A percentile compares a stretch with the other conserved stretches of the same genome.
phyloP scores from a whole-genome alignment of 2,113 vertebrate species.

The Ranitomeya variabilis region DNA sequence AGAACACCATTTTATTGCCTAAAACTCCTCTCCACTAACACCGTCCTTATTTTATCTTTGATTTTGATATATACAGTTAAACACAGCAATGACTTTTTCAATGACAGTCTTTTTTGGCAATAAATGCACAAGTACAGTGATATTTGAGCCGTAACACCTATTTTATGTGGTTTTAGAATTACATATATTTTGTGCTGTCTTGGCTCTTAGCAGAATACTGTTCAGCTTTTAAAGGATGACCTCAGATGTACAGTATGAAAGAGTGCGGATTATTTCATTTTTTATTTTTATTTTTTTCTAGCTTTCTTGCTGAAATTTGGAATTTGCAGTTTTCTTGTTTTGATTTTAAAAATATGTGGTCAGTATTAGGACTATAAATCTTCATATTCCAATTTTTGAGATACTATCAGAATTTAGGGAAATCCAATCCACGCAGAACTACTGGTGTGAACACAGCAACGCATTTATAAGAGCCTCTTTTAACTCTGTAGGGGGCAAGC shows the following conservation, averaged over 20 bases:
- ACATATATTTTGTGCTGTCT: slow-evolving; percentile 1
- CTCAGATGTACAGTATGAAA: slow-evolving; percentile 15
- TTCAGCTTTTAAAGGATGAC: slow-evolving; percentile 13
- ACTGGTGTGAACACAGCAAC: not conserved
- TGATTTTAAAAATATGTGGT: not conserved
- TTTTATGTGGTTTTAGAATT: slow-evolving; percentile 48
- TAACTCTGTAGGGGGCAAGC: not conserved
- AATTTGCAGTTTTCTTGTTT: not conserved
- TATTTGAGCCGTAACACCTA: slow-evolving; percentile 45
- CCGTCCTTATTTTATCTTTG: not conserved
- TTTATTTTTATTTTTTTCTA: not conserved
- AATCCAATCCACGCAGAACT: not conserved
- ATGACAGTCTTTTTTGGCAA: slow-evolving; percentile 23
- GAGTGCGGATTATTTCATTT: not conserved
- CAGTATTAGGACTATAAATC: not conserved
- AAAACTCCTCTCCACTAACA: not conserved
- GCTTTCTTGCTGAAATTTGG: not conserved
- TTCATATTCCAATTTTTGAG: not conserved
- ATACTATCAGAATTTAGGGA: not conserved
- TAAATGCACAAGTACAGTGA: slow-evolving; percentile 41
- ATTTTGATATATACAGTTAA: not conserved
- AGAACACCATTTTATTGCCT: not conserved
- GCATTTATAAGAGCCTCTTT: not conserved
- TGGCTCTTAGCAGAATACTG: not conserved
- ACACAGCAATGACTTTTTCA: not conserved